Conservation (phyloP, 2,888 invertebrate genomes). For the Idaea biselata region DNA sequence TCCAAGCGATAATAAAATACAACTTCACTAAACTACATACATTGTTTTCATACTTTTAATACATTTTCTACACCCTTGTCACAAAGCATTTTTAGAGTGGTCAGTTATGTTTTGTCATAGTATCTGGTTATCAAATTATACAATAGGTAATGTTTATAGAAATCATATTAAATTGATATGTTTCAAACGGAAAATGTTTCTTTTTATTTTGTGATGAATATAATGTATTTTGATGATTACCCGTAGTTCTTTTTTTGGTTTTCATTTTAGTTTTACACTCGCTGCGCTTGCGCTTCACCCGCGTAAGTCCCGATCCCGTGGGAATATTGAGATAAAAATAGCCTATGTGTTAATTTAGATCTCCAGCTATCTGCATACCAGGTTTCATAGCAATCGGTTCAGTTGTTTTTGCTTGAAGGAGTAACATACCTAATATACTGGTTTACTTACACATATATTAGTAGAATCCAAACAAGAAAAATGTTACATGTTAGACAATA, state of each 20-base stretch:
- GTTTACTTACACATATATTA: no score
- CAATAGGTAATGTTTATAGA: conserved; percentile 76
- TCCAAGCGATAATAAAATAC: conserved; percentile 43
- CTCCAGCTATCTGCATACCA: no score
- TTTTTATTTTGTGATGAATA: conserved; percentile 35
- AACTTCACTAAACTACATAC: conserved; percentile 39
- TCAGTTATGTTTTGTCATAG: conserved; percentile 51
- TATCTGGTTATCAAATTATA: conserved; percentile 68
- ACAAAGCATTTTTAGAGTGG: conserved; percentile 28
- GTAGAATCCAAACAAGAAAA: no score
- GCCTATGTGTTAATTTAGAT: no score
- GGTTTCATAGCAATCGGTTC: no score
- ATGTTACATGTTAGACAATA: no score
- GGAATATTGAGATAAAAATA: no score
- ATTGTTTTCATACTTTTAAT: conserved; percentile 31
- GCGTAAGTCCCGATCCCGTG: no score
- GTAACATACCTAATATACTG: no score
- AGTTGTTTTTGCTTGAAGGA: no score
- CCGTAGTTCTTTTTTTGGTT: not conserved
- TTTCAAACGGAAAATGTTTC: conserved; percentile 70
- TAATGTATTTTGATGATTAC: conserved; percentile 15
- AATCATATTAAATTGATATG: conserved; percentile 77
- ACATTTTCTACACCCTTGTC: conserved; percentile 24
- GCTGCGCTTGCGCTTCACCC: no score
- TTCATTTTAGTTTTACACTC: not conserved